A percentile compares a stretch with the other conserved stretches of the same genome.
These are phyloP conservation scores for Sericinus montela DNA, from an alignment of 2,888 invertebrate species.

Conservation along the genomic window DNA sequence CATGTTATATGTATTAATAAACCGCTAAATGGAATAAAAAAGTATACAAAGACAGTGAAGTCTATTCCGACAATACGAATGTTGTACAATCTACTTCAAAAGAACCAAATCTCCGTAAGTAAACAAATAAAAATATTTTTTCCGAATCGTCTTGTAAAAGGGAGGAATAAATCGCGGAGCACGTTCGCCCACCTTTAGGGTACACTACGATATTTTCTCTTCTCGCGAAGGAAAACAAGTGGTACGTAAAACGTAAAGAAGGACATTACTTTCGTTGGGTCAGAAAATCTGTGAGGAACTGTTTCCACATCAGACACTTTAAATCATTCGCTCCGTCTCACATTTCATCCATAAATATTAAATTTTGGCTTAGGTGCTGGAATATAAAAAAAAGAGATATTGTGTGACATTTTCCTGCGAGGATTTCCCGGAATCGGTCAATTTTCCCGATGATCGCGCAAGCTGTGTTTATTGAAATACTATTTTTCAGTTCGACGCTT, in stretches of 20 bases:
- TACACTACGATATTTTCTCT: conserved; percentile 62
- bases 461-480: conserved; percentile 73
- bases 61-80: conserved; percentile 49
- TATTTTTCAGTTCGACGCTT: conserved; percentile 67
- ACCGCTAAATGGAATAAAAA: conserved; percentile 39
- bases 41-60: conserved; percentile 45
- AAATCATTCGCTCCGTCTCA: conserved; percentile 76
- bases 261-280: conserved; percentile 74
- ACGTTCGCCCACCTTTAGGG: conserved; percentile 62
- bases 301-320: conserved; percentile 77
- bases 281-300: conserved; percentile 75
- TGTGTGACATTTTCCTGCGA: conserved; percentile 65
- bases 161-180: conserved; percentile 63
- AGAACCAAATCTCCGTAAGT: conserved; percentile 66
- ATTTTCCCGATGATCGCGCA: conserved; percentile 72
- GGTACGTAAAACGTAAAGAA: conserved; percentile 72
- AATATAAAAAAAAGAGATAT: conserved; percentile 70
- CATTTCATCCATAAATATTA: conserved; percentile 79
- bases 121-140: conserved; percentile 72
- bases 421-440: conserved; percentile 74
- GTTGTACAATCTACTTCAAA: conserved; percentile 68
- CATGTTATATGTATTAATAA: conserved; percentile 22
- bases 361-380: conserved; percentile 66
- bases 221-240: conserved; percentile 68
- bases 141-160: conserved; percentile 58